phyloP scores from a whole-genome alignment of 2,113 vertebrate genomes.

The Anarhynchus alexandrinus region DNA sequence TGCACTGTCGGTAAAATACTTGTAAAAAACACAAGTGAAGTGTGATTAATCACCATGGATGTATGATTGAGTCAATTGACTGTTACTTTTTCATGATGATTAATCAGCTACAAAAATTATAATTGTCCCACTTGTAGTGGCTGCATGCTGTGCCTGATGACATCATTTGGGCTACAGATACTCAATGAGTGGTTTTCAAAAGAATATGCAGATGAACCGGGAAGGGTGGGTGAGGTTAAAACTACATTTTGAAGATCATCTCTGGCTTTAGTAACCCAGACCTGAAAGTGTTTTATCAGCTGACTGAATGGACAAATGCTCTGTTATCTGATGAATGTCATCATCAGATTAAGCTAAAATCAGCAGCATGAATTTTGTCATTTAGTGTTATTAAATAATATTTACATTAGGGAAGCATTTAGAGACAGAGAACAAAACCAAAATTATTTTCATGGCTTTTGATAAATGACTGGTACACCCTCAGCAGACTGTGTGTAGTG shows the following conservation, averaged over 20 bases:
- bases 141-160: conserved; percentile 83
- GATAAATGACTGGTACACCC: neutral
- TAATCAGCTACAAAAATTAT: conserved; percentile 88
- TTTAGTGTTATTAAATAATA: conserved; percentile 42
- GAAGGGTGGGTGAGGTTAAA: conserved; percentile 66
- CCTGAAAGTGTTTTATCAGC: conserved; percentile 45
- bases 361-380: conserved; percentile 34
- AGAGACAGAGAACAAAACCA: neutral
- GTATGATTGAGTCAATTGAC: conserved; percentile 87
- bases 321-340: conserved; percentile 25
- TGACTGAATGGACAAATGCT: conserved; percentile 50
- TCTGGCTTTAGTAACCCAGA: conserved; percentile 26
- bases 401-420: neutral
- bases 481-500: neutral
- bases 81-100: conserved; percentile 87
- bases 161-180: conserved; percentile 83
- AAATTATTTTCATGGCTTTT: neutral
- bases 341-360: conserved; percentile 50
- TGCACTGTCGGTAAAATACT: conserved; percentile 82
- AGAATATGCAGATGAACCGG: conserved; percentile 78
- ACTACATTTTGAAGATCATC: conserved; percentile 68
- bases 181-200: conserved; percentile 79
- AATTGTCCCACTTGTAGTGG: conserved; percentile 85
- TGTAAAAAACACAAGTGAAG: conserved; percentile 82
- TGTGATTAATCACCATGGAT: conserved; percentile 86